Evolutionary conservation across 2,797 vertebrate species (phyloP), one percentile per base, ranked within the genome.

Genomic region (Fratercula arctica): DNA sequence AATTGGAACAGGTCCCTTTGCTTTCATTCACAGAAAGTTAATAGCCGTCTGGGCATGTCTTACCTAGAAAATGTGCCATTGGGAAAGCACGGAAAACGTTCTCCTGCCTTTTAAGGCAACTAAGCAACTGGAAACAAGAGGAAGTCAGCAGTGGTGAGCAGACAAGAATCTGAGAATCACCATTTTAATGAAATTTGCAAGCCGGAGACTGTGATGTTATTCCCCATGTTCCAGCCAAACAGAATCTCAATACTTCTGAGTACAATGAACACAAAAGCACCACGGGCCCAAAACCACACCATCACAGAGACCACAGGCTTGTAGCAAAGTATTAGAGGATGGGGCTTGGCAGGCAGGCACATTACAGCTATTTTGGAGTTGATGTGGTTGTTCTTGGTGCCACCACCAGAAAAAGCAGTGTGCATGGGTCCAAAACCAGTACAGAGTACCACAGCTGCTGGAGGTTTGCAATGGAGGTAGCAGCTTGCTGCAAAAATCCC

Each of bases 41-140:
- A 54, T 1, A 75, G 70, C 37, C 45, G 60, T 76, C 67, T 57
- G 74, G 53, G 43, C 77, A 87, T 15, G 5, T 17, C 46, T 95
- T 78, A 48, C 61, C 92, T 91, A 57, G 68, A 80, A 89, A 85
- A 78, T 33, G 28, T 59, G 69, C 75, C 66, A 28, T 25, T 85
- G 54, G 92, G 39, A 81, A 87, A 41, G 33, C 68, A 83, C 3
- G 1, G 33, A 83, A 75, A 51, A 33, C 33, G 54, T 84, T 77
- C 75, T 85, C 45, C 86, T 89, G 78, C 51, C 35, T 78, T 91
- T 93, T 69, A 37, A 77, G 51, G 64, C 61, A 80, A 60, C 33
- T 28, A 51, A 85, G 29, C 29, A 75, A 77, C 43, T 35, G 59
- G 73, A 89, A 80, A 31, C 64, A 89, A 83, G 53, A 85, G 17